A percentile compares a stretch with the other conserved stretches of the same genome.
Conservation (phyloP, 2,113 vertebrate genomes). For the Fukomys damarensis region DNA sequence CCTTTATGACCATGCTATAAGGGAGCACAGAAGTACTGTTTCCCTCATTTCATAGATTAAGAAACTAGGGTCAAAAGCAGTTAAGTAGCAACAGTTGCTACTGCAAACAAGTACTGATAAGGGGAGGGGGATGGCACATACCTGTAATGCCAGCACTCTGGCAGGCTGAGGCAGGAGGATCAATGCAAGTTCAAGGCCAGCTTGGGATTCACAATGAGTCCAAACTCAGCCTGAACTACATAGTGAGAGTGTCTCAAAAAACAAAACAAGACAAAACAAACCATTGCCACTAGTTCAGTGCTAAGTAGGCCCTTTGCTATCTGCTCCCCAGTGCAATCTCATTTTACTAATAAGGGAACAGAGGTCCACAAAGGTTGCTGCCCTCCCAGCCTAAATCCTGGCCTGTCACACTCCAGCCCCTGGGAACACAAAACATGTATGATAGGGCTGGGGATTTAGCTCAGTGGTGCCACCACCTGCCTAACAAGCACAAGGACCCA, state of each 20-base stretch:
- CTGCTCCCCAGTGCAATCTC: background rate
- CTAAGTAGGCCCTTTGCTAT: background rate
- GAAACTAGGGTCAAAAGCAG: background rate
- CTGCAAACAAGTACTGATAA: background rate
- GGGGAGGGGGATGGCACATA: background rate
- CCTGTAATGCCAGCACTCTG: background rate
- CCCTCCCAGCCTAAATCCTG: background rate
- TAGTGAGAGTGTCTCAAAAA: background rate
- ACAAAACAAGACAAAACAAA: background rate
- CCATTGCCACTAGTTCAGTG: background rate
- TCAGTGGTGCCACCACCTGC: too few relatives aligned
- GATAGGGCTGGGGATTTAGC: too few relatives aligned
- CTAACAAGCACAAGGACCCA: too few relatives aligned
- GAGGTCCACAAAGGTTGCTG: background rate
- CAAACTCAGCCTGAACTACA: background rate
- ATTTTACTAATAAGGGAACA: background rate
- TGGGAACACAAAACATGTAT: background rate
- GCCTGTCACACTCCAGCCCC: background rate
- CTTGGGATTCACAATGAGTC: background rate
- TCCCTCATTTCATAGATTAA: slow-evolving; percentile 25
- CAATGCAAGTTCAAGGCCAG: background rate
- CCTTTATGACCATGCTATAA: background rate
- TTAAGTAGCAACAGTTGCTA: background rate
- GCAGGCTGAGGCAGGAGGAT: background rate
- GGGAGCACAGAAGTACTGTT: background rate